Evolutionary conservation across 2,888 invertebrate species (phyloP).

Genomic region (Embidobia sp.): DNA sequence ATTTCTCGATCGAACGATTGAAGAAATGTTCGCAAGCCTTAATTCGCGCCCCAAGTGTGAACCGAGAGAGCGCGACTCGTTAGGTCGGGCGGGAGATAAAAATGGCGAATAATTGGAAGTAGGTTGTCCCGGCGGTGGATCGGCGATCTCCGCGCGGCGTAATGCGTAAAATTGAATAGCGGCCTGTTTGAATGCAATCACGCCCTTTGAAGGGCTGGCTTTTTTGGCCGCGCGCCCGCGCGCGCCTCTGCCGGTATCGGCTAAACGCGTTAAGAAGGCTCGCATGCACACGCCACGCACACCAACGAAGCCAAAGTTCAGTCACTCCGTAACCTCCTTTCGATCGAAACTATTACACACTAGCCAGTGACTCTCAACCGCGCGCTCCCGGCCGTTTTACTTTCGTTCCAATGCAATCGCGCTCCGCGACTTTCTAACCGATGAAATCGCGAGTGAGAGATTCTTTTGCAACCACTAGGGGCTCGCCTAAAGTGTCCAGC

Average conservation of each 20-base stretch:
- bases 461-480: conserved; percentile 64
- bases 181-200: conserved; percentile 54
- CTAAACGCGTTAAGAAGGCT: conserved; percentile 61
- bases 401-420: conserved; percentile 71
- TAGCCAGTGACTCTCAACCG: conserved; percentile 78
- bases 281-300: conserved; percentile 69
- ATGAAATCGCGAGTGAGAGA: conserved; percentile 65
- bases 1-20: too few species aligned
- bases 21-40: too few species aligned
- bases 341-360: conserved; percentile 82
- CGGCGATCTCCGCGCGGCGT: conserved; percentile 28
- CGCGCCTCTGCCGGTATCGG: conserved; percentile 25
- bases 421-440: conserved; percentile 62
- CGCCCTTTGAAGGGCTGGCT: conserved; percentile 46
- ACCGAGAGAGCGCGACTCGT: too few species aligned
- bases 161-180: conserved; percentile 53
- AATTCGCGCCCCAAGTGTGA: too few species aligned
- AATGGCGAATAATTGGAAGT: conserved; percentile 50
- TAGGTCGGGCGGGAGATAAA: conserved; percentile 13
- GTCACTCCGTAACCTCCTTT: conserved; percentile 82
- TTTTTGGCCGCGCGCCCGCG: conserved; percentile 34
- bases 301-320: conserved; percentile 79
- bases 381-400: conserved; percentile 70
- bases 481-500: too few species aligned
- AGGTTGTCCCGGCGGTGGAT: conserved; percentile 48